These are phyloP conservation scores for Malacoraja senta DNA, from an alignment of 2,797 vertebrate genomes.

Conservation along the genomic window DNA sequence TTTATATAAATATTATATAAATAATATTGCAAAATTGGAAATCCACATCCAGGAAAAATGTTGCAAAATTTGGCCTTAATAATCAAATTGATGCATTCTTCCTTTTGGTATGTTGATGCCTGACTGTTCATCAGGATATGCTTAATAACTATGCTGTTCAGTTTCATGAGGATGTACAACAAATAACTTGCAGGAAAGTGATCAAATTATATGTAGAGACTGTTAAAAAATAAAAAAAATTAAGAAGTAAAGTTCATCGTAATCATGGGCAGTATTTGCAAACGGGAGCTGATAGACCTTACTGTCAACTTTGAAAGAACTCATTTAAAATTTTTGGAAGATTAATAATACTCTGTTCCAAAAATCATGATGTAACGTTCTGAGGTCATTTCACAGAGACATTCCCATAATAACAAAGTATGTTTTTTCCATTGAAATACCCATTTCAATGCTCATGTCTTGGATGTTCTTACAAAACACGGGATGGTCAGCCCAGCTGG, in stretches of 20 bases:
- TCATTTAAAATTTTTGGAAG: no score
- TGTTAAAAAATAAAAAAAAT: neutral
- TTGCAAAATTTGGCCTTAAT: neutral
- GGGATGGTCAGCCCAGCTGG: neutral
- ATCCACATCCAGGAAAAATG: no score
- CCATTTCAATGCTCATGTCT: neutral
- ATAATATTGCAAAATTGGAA: no score
- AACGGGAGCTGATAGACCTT: no score
- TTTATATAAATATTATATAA: no score
- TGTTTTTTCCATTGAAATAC: neutral
- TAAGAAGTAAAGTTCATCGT: neutral
- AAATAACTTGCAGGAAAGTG: neutral
- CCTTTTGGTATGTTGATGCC: neutral
- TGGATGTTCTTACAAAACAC: neutral
- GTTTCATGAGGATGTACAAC: no score
- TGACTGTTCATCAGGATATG: neutral
- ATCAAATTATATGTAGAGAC: neutral
- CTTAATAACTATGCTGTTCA: neutral
- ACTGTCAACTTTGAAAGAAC: no score
- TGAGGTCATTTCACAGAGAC: neutral
- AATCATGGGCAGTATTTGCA: neutral
- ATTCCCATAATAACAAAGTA: neutral
- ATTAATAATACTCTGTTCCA: neutral
- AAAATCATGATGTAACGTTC: neutral
- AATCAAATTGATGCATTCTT: neutral